Evolutionary conservation across 2,888 invertebrate species (phyloP), one percentile per base, ranked within the genome.

Genomic region (Stenotaenia linearis): DNA sequence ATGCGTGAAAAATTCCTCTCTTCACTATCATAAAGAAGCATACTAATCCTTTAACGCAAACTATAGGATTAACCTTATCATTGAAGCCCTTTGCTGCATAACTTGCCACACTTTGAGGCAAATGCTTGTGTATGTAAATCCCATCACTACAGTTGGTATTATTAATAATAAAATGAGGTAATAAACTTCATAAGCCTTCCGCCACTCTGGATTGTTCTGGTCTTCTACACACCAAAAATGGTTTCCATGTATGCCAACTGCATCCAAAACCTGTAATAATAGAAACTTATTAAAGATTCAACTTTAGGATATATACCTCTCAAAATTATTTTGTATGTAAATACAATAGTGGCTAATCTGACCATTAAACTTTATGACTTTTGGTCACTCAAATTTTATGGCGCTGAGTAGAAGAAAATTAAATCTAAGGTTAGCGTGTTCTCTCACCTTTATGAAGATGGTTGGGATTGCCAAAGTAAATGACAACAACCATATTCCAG

Each of bases 71-170:
- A 21, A 77, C 28, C 79, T 69, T 45, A 89, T 89, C 89, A 91
- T 90, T 75, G 88, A 87, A 35, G 89, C 88, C 80, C 91, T 86
- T 78, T 89, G 86, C 82, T 89, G 88, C 86, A 90, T 89, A 10
- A 91, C 90, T 78, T 88, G 88, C 90, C 90, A 90, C 74, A 91
- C 89, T 85, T 91, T 91, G 86, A 88, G 88, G 83, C 90, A 90
- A 83, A 92, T 91, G 81, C 89, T 88, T 5, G 89, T 87, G 84
- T 92, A 92, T 75, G 91, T 90, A 80, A 90, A 88, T 0, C 88
- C 88, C 91, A 92, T 92, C 77, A 91, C 89, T 35, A 86, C 84
- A 18, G 91, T 88, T 0, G 92, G 92, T 30, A 90, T 85, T 4
- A 91, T 84, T 69, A 92, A 87, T 21, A 92, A 89, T 32, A 91